phyloP scores from a whole-genome alignment of 2,113 vertebrate species.

The Rhinogobius similis region DNA sequence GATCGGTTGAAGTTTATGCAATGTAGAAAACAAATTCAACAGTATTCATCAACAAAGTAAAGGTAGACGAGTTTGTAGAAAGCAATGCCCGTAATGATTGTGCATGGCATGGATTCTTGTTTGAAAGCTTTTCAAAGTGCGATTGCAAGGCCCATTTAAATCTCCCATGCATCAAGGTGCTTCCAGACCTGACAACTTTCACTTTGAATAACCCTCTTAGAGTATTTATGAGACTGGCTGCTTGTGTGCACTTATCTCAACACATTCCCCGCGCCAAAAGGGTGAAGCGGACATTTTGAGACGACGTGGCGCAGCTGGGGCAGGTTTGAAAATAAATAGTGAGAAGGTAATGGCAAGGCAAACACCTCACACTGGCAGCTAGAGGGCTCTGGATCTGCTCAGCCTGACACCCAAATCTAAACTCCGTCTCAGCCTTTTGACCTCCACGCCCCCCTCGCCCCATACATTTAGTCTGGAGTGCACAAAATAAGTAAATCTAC shows the following conservation, averaged over 20 bases:
- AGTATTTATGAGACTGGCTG: conserved; percentile 29
- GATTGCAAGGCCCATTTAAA: background rate
- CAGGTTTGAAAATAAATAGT: conserved; percentile 72
- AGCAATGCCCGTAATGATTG: background rate
- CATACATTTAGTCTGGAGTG: conserved; percentile 18
- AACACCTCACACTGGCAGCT: conserved; percentile 71
- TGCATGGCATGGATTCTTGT: conserved; percentile 2
- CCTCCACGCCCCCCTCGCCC: conserved; percentile 45
- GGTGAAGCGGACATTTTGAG: conserved; percentile 44
- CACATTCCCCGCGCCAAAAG: conserved; percentile 22
- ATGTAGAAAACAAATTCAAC: background rate
- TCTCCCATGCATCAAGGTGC: background rate
- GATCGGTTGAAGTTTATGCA: background rate
- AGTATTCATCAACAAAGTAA: background rate
- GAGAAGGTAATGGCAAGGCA: conserved; percentile 70
- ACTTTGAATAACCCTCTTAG: conserved; percentile 14
- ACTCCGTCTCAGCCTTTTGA: conserved; percentile 43
- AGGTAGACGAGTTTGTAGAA: background rate
- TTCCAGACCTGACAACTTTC: conserved; percentile 9
- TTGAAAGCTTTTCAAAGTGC: background rate
- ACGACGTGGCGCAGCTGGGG: conserved; percentile 48
- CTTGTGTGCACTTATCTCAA: conserved; percentile 34
- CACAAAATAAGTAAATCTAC: background rate
- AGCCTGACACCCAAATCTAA: conserved; percentile 54
- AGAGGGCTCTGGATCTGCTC: conserved; percentile 71